Conservation (phyloP, 2,113 vertebrate species). For the Pogonocichla stellata region DNA sequence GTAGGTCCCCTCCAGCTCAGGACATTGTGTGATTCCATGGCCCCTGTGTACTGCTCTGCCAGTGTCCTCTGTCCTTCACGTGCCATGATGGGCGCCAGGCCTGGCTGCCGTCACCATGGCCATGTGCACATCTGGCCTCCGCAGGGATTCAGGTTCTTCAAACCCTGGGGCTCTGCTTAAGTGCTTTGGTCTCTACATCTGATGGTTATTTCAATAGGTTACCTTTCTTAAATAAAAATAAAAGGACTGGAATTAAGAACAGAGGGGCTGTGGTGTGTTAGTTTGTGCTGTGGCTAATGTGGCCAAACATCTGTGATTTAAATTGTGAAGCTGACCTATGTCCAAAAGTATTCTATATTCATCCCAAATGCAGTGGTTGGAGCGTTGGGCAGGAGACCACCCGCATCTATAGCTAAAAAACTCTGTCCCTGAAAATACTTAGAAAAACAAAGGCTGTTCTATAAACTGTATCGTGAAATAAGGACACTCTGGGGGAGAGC, state of each 20-base stretch:
- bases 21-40: not conserved
- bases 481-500: not conserved
- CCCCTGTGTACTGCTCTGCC: not conserved
- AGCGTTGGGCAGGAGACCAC: slow-evolving; percentile 42
- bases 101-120: not conserved
- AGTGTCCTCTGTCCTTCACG: rapidly evolving
- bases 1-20: not conserved
- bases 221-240: not conserved
- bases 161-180: not conserved
- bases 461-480: not conserved
- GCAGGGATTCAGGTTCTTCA: not conserved
- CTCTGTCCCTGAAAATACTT: not conserved
- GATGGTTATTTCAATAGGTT: not conserved
- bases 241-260: not conserved
- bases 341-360: slow-evolving; percentile 15
- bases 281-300: not conserved
- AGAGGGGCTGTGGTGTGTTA: not conserved
- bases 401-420: not conserved
- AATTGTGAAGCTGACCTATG: not conserved
- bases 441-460: slow-evolving; percentile 12
- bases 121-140: rapidly evolving
- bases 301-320: slow-evolving; percentile 64
- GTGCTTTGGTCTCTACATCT: not conserved
- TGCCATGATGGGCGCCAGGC: not conserved
- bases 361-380: not conserved